phyloP scores from a whole-genome alignment of 2,113 vertebrate species.

The Verasper variegatus region DNA sequence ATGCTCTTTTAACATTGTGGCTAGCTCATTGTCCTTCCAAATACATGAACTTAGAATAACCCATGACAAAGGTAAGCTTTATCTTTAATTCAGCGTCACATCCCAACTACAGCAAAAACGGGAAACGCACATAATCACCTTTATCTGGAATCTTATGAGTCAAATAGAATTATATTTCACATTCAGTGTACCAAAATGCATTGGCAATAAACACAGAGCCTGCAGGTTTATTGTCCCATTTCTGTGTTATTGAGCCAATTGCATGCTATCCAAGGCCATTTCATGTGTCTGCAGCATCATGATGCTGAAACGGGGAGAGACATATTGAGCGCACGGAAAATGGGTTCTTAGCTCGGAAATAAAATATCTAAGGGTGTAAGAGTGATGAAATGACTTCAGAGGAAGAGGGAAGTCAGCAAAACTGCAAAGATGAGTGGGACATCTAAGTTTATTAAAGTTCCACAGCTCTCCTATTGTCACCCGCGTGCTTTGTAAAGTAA shows the following conservation, averaged over 20 bases:
- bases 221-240: slow-evolving; percentile 43
- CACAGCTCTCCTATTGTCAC: slow-evolving; percentile 26
- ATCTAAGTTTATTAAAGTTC: slow-evolving; percentile 43
- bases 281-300: slow-evolving; percentile 5
- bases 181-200: slow-evolving; percentile 21
- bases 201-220: slow-evolving; percentile 28
- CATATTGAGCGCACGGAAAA: slow-evolving; percentile 51
- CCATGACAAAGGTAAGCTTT: slow-evolving; percentile 14
- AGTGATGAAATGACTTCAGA: slow-evolving; percentile 42
- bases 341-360: slow-evolving; percentile 27
- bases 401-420: slow-evolving; percentile 47
- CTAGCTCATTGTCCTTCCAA: neutral
- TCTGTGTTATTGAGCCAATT: slow-evolving; percentile 33
- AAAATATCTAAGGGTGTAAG: slow-evolving; percentile 32
- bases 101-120: slow-evolving; percentile 26
- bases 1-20: neutral
- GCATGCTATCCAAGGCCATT: slow-evolving; percentile 31
- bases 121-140: slow-evolving; percentile 19
- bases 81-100: slow-evolving; percentile 34
- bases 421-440: slow-evolving; percentile 32
- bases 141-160: slow-evolving; percentile 59
- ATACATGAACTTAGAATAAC: slow-evolving; percentile 66
- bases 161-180: slow-evolving; percentile 50
- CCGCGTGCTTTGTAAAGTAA: slow-evolving; percentile 27
- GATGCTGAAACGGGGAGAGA: slow-evolving; percentile 40